Percentiles rank a stretch among this genome's conserved stretches.
Evolutionary conservation across 2,888 invertebrate species (phyloP).

Genomic region (Willowsia nigromaculata): DNA sequence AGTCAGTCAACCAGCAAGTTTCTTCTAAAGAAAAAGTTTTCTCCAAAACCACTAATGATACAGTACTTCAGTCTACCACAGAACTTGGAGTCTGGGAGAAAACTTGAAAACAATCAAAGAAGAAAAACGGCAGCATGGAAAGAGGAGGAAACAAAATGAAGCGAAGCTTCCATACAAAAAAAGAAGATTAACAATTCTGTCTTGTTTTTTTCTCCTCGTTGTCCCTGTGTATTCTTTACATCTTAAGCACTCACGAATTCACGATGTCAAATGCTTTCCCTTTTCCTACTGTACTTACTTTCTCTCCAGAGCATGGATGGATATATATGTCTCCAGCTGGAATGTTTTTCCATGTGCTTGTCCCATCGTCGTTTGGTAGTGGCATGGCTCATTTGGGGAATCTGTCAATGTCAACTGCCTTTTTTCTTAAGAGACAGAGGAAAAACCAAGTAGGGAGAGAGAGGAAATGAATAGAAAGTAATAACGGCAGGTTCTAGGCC

Average conservation of each 20-base stretch:
- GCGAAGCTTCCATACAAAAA: background rate
- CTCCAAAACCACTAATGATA: background rate
- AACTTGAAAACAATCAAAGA: background rate
- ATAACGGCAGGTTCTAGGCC: background rate
- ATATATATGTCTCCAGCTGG: slow-evolving; percentile 3
- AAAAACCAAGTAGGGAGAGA: background rate
- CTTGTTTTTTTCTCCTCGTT: background rate
- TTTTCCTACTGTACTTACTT: background rate
- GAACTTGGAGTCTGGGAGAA: too few species aligned
- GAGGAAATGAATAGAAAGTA: slow-evolving; percentile 27
- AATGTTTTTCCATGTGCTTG: background rate
- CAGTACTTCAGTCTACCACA: background rate
- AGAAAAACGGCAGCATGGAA: background rate
- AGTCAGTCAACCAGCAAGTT: background rate
- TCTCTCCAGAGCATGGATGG: too few species aligned
- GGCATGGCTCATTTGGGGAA: slow-evolving; percentile 35
- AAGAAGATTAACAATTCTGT: slow-evolving; percentile 24
- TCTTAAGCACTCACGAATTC: background rate
- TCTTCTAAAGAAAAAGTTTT: background rate
- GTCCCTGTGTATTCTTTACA: background rate
- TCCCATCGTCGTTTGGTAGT: slow-evolving; percentile 2
- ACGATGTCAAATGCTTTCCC: background rate
- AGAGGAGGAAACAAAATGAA: background rate
- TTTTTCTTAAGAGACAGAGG: background rate
- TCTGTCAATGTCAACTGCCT: slow-evolving; percentile 37